Evolutionary conservation across 1,140 invertebrate species (phyloP).

Genomic region (Dreissena rostriformis): DNA sequence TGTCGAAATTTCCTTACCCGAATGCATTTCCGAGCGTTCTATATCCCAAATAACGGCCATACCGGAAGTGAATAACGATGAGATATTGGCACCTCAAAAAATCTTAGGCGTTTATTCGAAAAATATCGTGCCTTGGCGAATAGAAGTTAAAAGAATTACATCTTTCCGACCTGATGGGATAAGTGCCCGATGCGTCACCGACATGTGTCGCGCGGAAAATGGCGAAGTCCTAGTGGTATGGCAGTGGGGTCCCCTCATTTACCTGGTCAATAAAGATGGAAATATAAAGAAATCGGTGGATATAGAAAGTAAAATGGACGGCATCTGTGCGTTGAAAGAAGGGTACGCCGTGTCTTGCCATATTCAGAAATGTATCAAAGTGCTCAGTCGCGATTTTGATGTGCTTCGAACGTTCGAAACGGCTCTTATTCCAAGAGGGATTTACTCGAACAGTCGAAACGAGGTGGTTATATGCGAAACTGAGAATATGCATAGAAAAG

Average conservation of each 20-base stretch:
- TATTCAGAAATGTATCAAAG: slow-evolving; percentile 42
- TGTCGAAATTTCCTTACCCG: slow-evolving; percentile 1
- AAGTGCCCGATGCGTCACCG: slow-evolving; percentile 44
- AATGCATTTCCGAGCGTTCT: slow-evolving; percentile 23
- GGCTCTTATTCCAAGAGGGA: slow-evolving; percentile 46
- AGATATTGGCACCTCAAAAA: slow-evolving; percentile 13
- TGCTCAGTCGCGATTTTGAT: not conserved
- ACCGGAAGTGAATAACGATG: not conserved
- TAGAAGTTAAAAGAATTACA: slow-evolving; percentile 41
- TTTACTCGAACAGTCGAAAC: slow-evolving; percentile 4
- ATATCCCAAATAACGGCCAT: slow-evolving; percentile 31
- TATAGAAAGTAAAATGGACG: slow-evolving; percentile 48
- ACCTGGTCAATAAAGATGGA: slow-evolving; percentile 50
- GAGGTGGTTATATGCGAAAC: slow-evolving; percentile 44
- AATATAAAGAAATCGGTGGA: slow-evolving; percentile 37
- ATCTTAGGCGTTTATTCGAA: slow-evolving; percentile 31
- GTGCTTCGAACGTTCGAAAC: slow-evolving; percentile 7
- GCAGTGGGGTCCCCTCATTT: slow-evolving; percentile 50
- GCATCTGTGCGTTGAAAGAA: slow-evolving; percentile 29
- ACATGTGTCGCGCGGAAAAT: slow-evolving; percentile 37
- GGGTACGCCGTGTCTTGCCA: slow-evolving; percentile 38
- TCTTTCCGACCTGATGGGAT: slow-evolving; percentile 42
- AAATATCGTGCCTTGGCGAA: slow-evolving; percentile 45
- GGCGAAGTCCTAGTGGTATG: slow-evolving; percentile 44
- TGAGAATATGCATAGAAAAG: slow-evolving; percentile 46